Base-by-base conservation (phyloP, 2,888 invertebrate genomes). In the Leucania comma region DNA sequence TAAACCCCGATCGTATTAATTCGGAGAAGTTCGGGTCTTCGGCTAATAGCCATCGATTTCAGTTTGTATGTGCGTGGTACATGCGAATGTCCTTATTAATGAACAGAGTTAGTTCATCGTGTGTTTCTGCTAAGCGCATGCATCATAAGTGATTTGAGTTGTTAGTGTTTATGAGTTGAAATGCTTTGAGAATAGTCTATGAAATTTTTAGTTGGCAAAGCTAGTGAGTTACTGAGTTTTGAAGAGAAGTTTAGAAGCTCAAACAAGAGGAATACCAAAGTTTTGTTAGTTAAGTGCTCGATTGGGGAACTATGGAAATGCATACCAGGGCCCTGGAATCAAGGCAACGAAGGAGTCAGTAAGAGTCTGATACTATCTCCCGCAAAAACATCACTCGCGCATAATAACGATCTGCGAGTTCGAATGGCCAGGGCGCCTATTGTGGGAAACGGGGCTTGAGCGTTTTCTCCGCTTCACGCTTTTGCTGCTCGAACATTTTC, bases 1-100 rank as follows among this genome's bases (percentile, higher is more conserved):
- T 72, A 81, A 81, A 78, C 58, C 64, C 63, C n/a, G 73, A 68
- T 68, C 73, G 78, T 72, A 81, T 73, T 79, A 73, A 73, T 79
- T 73, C 68, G 64, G 73, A 66, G 56, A 66, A 60, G 48, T 79
- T 61, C 68, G 62, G 59, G 53, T 54, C 42, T 51, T 65, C 68
- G 32, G 42, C 68, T 79, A 79, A 82, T 68, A 68, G 63, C 48
- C 54, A 73, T 79, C 63, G 79, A 68, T 79, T 81, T 54, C 62
- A n/a, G 50, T 26, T 29, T 29, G 46, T 50, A 57, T 63, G 66
- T 70, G 71, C 64, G 75, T 58, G 22, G 56, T 72, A 65, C 67
- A 68, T 67, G 53, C 51, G 54, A 78, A 76, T 65, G 29, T 32
- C 50, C 65, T 78, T 56, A 79, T 79, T 82, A 72, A 26, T 24